These are phyloP conservation scores for Rhincodon typus DNA, from an alignment of 2,797 vertebrate species.

Conservation along the genomic window DNA sequence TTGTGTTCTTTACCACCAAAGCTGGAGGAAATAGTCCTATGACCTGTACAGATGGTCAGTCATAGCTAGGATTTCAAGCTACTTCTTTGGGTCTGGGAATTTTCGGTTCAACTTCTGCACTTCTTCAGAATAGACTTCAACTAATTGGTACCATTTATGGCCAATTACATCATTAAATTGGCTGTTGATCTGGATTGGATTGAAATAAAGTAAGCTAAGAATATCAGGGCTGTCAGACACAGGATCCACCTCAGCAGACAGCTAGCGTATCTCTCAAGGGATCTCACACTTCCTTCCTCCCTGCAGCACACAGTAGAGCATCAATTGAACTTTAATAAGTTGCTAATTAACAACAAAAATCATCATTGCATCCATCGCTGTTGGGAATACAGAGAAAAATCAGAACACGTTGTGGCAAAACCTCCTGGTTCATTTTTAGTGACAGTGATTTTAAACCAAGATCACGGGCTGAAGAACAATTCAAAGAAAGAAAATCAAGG, in stretches of 20 bases:
- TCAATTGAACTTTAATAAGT: neutral
- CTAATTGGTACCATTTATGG: neutral
- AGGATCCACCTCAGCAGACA: neutral
- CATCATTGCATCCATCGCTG: neutral
- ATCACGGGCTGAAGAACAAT: neutral
- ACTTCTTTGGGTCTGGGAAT: neutral
- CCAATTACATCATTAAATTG: conserved; percentile 20
- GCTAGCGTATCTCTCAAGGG: neutral
- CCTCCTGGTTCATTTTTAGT: neutral
- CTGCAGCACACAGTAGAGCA: neutral
- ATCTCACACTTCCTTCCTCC: neutral
- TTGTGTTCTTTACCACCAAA: neutral
- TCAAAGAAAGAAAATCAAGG: neutral
- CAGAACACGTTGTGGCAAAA: neutral
- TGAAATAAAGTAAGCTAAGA: neutral
- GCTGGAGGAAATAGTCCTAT: neutral
- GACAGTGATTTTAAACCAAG: neutral
- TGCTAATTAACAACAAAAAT: neutral
- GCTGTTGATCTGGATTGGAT: conserved; percentile 14
- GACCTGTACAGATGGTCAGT: neutral
- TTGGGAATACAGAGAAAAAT: neutral
- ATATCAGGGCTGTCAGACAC: neutral
- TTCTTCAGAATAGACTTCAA: conserved; percentile 5
- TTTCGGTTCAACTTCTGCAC: neutral
- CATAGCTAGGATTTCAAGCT: neutral